Conservation (phyloP, 1,140 invertebrate species). For the Ylistrum balloti region DNA sequence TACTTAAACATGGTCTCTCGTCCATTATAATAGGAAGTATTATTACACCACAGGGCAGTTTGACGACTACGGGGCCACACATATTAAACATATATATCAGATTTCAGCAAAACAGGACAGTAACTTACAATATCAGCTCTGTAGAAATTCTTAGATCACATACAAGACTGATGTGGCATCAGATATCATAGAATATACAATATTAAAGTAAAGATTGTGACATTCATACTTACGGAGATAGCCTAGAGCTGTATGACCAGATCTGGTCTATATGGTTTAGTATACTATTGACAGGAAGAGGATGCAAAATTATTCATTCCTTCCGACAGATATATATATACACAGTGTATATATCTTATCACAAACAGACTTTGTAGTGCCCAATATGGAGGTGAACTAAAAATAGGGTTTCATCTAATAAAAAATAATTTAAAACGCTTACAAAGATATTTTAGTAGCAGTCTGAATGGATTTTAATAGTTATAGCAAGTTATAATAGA, state of each 20-base stretch:
- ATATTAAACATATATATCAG: not conserved
- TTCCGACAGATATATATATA: constrained; percentile 21
- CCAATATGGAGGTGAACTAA: not conserved
- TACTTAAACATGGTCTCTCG: not conserved
- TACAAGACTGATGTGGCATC: not conserved
- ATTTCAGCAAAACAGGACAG: not conserved
- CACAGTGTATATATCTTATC: not conserved
- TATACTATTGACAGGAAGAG: not conserved
- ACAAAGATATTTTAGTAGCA: too few relatives aligned
- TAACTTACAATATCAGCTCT: not conserved
- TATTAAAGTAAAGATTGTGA: not conserved
- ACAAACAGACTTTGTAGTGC: not conserved
- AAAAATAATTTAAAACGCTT: not conserved
- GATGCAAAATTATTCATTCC: constrained; percentile 11
- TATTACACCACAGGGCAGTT: not conserved
- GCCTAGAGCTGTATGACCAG: not conserved
- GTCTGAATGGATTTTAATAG: too few relatives aligned
- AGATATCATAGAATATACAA: not conserved
- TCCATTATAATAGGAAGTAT: not conserved
- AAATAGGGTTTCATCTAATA: not conserved
- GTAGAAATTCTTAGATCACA: not conserved
- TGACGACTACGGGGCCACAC: not conserved
- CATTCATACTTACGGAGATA: not conserved
- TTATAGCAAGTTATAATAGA: too few relatives aligned
- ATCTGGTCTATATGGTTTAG: not conserved